A percentile compares a stretch with the other conserved stretches of the same genome.
phyloP scores from a whole-genome alignment of 2,797 vertebrate genomes.

The Octomys mimax region DNA sequence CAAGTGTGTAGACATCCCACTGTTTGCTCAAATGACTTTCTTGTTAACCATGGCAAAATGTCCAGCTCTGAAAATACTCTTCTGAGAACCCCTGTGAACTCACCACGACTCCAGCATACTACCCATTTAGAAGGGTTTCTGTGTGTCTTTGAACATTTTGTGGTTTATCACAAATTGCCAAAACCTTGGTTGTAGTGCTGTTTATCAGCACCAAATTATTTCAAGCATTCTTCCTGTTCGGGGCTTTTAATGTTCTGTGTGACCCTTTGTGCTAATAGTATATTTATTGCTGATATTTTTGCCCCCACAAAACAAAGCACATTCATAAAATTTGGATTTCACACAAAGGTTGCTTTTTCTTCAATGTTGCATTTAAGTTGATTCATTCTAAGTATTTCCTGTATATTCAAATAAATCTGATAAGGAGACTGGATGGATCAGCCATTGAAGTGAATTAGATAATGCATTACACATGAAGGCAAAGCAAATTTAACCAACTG shows the following conservation, averaged over 20 bases:
- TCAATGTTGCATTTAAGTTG: conserved; percentile 69
- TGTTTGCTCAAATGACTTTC: conserved; percentile 73
- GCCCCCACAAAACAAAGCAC: conserved; percentile 79
- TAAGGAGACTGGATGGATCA: conserved; percentile 60
- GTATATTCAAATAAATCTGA: conserved; percentile 75
- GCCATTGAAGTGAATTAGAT: conserved; percentile 68
- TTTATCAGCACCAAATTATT: conserved; percentile 87
- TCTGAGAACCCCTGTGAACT: conserved; percentile 60
- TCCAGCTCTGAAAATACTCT: conserved; percentile 64
- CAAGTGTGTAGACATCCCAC: conserved; percentile 20
- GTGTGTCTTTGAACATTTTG: conserved; percentile 77
- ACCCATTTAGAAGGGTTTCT: conserved; percentile 72
- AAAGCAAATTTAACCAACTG: conserved; percentile 65
- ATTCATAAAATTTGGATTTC: conserved; percentile 81
- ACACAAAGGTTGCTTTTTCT: conserved; percentile 82
- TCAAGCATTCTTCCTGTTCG: conserved; percentile 78
- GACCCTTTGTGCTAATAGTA: conserved; percentile 81
- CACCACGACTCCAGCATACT: conserved; percentile 20
- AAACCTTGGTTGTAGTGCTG: conserved; percentile 79
- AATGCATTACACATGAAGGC: conserved; percentile 11
- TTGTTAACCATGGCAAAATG: conserved; percentile 71
- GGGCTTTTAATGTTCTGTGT: conserved; percentile 79
- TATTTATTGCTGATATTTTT: conserved; percentile 80
- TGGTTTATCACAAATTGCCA: conserved; percentile 85
- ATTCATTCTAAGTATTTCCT: conserved; percentile 78